Percentiles rank a stretch among this genome's conserved stretches.
phyloP scores from a whole-genome alignment of 1,140 invertebrate species.

The Ridgeia piscesae region DNA sequence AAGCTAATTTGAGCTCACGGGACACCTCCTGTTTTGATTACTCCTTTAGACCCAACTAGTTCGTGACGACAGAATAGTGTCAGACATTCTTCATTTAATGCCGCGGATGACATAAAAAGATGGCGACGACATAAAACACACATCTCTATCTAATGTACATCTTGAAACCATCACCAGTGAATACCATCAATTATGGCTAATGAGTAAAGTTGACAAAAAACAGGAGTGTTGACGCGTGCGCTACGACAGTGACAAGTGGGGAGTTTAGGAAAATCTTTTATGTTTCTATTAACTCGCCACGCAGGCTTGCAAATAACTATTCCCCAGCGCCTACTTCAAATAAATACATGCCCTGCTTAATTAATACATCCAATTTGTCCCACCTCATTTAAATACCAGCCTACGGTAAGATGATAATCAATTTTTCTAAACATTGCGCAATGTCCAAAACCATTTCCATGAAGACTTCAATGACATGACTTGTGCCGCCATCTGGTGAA shows the following conservation, averaged over 20 bases:
- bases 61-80: neutral
- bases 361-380: neutral
- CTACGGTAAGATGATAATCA: neutral
- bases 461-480: neutral
- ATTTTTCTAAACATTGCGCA: neutral
- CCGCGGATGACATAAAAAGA: neutral
- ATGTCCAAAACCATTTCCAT: neutral
- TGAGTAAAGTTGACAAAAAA: neutral
- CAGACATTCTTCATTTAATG: neutral
- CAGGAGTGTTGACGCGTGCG: neutral
- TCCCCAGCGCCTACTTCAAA: neutral
- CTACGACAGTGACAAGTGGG: neutral
- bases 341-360: neutral
- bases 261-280: neutral
- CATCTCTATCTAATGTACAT: neutral
- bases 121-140: neutral
- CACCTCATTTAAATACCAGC: neutral
- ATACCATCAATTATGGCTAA: neutral
- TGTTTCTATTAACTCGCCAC: neutral
- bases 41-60: neutral
- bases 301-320: conserved; percentile 5
- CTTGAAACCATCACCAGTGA: neutral
- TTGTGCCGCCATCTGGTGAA: neutral
- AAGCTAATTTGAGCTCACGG: too few relatives aligned
- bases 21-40: neutral